Percentiles rank a stretch among this genome's conserved stretches.
phyloP scores from a whole-genome alignment of 2,113 vertebrate species.

The Oncorhynchus clarkii region DNA sequence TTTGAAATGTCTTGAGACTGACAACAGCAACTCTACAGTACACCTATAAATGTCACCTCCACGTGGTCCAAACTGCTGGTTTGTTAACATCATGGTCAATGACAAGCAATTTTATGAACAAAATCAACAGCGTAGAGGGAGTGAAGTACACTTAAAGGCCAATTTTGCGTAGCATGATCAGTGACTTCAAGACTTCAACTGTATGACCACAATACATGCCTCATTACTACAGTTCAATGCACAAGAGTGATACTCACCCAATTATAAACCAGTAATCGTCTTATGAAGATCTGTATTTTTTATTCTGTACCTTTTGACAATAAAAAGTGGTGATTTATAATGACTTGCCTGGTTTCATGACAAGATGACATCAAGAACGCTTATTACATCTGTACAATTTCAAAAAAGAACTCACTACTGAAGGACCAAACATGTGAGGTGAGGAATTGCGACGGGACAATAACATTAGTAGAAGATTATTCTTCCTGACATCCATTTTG shows the following conservation, averaged over 20 bases:
- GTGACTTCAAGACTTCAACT: background rate
- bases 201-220: conserved; percentile 9
- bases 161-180: background rate
- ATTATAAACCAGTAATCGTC: conserved; percentile 9
- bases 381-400: background rate
- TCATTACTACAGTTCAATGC: conserved; percentile 1
- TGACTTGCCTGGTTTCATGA: background rate
- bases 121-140: background rate
- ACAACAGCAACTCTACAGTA: background rate
- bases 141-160: background rate
- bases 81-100: background rate
- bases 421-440: too few relatives aligned
- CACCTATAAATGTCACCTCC: background rate
- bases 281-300: conserved; percentile 23
- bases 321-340: conserved; percentile 32
- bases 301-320: conserved; percentile 40
- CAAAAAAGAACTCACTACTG: too few relatives aligned
- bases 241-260: conserved; percentile 18
- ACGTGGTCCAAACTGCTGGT: background rate
- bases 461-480: background rate
- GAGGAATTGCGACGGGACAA: background rate
- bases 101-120: background rate
- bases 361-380: background rate
- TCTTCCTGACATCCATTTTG: background rate
- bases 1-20: background rate